Evolutionary conservation across 2,113 vertebrate species (phyloP), one percentile per base, ranked within the genome.

Genomic region (Dicentrarchus labrax): DNA sequence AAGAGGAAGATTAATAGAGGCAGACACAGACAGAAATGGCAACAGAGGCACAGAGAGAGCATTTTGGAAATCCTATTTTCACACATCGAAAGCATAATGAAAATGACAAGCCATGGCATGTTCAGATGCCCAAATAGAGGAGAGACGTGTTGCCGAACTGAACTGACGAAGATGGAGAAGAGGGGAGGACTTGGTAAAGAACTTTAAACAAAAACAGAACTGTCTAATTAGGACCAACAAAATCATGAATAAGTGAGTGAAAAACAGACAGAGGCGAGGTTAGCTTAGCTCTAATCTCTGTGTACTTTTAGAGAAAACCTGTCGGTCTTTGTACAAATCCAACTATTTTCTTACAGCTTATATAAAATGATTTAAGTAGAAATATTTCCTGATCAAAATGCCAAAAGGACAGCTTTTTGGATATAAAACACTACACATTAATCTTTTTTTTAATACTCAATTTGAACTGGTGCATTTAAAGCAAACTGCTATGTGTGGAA

Each of bases 81-180:
- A 72, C 48, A 81, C 17, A 36, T 10, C 68, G 74, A 50, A 67
- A 83, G 73, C 21, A 39, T 47, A 24, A 66, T 62, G 47, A 24
- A 76, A 71, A 68, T 45, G 65, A 72, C 57, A 43, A 48, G 72
- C 6, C 2, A 11, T 13, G n/a, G 41, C 48, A 59, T 61, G 47
- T 75, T 64, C 6, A 4, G 5, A 17, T 56, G 48, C 30, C 12
- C 22, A 21, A 56, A 66, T 21, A 65, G 73, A 45, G n/a, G 36
- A n/a, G 7, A 60, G 51, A 15, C 8, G 41, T 41, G 22, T 64
- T 65, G 19, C 36, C 30, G 30, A 30, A 30, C 4, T 9, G 19
- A 19, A 56, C 17, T 56, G 53, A 10, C 2, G 9, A 16, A 21
- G 60, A 21, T 41, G 60, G 38, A 62, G 36, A 16, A 43, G 60